phyloP scores from a whole-genome alignment of 92 coral and sea anemone genomes.

The Zoanthus gigantus region DNA sequence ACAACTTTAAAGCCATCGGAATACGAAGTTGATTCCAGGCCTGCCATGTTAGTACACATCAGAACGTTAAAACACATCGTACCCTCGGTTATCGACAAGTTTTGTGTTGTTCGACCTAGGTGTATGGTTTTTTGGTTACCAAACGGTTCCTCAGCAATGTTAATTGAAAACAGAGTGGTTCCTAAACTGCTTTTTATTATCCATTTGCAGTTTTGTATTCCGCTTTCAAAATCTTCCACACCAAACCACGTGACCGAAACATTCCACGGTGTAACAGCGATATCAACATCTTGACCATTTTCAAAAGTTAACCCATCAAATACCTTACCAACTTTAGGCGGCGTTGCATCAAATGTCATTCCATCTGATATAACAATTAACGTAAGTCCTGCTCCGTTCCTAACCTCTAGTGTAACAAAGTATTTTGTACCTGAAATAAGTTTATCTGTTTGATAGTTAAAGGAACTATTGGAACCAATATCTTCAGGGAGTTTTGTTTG shows the following conservation, averaged over 20 bases:
- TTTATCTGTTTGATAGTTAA: constrained; percentile 67
- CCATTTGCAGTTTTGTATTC: constrained; percentile 79
- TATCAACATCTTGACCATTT: constrained; percentile 67
- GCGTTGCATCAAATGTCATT: constrained; percentile 80
- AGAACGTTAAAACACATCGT: constrained; percentile 68
- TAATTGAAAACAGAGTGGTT: constrained; percentile 28
- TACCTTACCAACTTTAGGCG: constrained; percentile 82
- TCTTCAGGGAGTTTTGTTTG: constrained; percentile 68
- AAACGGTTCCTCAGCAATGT: constrained; percentile 28
- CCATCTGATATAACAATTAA: constrained; percentile 80
- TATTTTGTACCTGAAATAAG: constrained; percentile 69
- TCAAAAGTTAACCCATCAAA: constrained; percentile 75
- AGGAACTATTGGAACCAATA: constrained; percentile 65
- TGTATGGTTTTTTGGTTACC: constrained; percentile 63
- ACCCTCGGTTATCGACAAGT: constrained; percentile 44
- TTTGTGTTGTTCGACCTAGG: constrained; percentile 56
- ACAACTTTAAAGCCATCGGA: constrained; percentile 92
- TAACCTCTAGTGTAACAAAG: constrained; percentile 73
- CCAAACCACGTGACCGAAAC: constrained; percentile 90
- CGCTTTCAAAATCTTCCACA: constrained; percentile 83
- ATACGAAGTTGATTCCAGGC: constrained; percentile 52
- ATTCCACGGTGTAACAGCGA: constrained; percentile 76
- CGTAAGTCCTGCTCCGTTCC: constrained; percentile 84
- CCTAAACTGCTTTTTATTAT: constrained; percentile 58
- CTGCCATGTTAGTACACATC: constrained; percentile 83